Evolutionary conservation across 2,797 vertebrate species (phyloP), one percentile per base, ranked within the genome.

Genomic region (Sebastes itinus): DNA sequence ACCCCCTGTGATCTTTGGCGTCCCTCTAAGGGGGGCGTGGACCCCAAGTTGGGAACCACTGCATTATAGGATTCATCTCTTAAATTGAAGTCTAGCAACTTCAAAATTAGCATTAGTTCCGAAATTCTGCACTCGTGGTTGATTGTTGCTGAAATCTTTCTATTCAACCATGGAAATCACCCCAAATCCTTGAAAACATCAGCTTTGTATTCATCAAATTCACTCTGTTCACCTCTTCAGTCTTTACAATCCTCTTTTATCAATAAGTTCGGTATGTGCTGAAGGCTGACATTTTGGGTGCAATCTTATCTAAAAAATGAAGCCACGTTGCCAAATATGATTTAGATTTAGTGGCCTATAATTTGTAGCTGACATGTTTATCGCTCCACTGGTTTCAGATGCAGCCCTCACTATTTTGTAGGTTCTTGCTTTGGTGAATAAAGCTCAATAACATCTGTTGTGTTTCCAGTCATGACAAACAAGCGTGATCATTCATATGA

Each of bases 251-350:
- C 33, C 27, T 73, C 33, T 56, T 33, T 56, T 27, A 63, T 75
- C 72, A 81, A 20, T 35, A 22, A 58, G 5, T 58, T 58, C 67
- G 59, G 30, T 68, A 71, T 81, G 38, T 58, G 30, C n/a, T 25
- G 28, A 23, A 73, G 16, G n/a, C 16, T 74, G 30, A 33, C 1
- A 46, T 23, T 70, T 18, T 49, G 9, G 35, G 33, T 2, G 0
- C n/a, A 81, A 38, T 25, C 65, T 1, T 23, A 82, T 69, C 63
- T 56, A 16, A 79, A 82, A 62, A 75, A 79, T 72, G 6, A 60
- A 75, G 33, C 2, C 3, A 30, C 4, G 4, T 38, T 75, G 22
- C 59, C 69, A 79, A 55, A 28, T 11, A 33, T 12, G 12, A 22
- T 49, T 60, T 0, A 30, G 55, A 59, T 78, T 61, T 13, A 69